A percentile compares a stretch with the other conserved stretches of the same genome.
phyloP scores from a whole-genome alignment of 2,113 vertebrate species.

The Anseranas semipalmata region DNA sequence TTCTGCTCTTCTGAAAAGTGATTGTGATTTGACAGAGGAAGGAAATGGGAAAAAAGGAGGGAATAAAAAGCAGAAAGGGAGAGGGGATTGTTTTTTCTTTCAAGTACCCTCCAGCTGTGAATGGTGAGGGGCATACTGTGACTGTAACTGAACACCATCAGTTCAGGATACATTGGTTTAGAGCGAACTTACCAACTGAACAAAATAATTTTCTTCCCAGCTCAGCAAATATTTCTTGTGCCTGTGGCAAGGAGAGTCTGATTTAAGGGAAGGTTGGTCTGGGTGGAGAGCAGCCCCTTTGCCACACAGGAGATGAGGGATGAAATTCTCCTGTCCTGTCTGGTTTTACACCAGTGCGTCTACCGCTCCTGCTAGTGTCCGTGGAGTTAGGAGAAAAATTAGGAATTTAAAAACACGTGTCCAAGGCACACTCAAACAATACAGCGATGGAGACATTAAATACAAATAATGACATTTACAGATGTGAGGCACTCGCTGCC shows the following conservation, averaged over 20 bases:
- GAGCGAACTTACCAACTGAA: not conserved
- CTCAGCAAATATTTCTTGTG: not conserved
- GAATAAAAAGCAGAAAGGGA: not conserved
- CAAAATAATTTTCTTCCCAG: not conserved
- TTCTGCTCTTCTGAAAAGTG: not conserved
- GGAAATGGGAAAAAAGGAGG: not conserved
- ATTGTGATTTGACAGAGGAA: not conserved
- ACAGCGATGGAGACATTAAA: not conserved
- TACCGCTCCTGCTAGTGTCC: not conserved
- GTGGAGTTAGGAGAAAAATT: not conserved
- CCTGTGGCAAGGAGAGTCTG: not conserved
- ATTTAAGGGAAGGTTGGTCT: not conserved
- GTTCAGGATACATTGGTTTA: not conserved
- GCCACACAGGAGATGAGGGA: fast-evolving
- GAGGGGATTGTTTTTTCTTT: not conserved
- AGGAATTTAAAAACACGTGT: not conserved
- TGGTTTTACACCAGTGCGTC: not conserved
- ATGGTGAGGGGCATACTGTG: not conserved
- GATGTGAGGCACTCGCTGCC: not conserved
- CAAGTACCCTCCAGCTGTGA: not conserved
- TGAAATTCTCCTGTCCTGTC: not conserved
- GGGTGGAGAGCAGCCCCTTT: not conserved
- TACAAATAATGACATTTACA: not conserved
- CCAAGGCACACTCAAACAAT: not conserved
- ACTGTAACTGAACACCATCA: not conserved